These are phyloP conservation scores for Bolborhynchus lineola DNA, from an alignment of 2,113 vertebrate species.

Conservation along the genomic window DNA sequence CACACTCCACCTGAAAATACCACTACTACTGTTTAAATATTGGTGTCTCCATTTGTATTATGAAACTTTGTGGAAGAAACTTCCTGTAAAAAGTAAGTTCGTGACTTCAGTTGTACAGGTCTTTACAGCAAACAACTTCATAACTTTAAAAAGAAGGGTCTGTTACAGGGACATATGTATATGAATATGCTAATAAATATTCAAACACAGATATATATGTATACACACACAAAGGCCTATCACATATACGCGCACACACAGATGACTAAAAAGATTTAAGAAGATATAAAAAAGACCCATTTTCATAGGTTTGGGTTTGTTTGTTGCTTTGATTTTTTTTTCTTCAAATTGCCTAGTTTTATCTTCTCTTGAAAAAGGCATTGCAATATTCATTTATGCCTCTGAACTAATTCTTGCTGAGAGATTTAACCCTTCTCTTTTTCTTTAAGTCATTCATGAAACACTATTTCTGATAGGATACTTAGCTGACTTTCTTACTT, in stretches of 20 bases:
- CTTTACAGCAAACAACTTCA: not conserved
- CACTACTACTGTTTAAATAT: not conserved
- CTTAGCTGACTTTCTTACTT: not conserved
- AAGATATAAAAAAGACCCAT: not conserved
- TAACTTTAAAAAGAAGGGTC: not conserved
- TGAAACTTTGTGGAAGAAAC: not conserved
- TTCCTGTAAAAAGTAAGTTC: not conserved
- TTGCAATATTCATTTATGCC: not conserved
- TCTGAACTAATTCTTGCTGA: not conserved
- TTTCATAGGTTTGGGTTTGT: not conserved
- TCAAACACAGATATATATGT: not conserved
- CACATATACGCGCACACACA: not conserved
- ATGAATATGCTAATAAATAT: not conserved
- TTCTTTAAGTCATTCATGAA: not conserved
- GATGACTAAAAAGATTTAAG: not conserved
- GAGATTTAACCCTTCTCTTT: not conserved
- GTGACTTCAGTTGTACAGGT: not conserved
- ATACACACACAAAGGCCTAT: not conserved
- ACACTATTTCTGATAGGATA: not conserved
- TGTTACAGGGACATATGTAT: not conserved
- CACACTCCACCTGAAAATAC: not conserved
- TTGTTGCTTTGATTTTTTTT: too few relatives aligned
- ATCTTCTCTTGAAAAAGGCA: not conserved
- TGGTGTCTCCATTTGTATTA: not conserved
- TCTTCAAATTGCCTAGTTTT: not conserved